Evolutionary conservation across 2,113 vertebrate species (phyloP).

Genomic region (Alectura lathami): DNA sequence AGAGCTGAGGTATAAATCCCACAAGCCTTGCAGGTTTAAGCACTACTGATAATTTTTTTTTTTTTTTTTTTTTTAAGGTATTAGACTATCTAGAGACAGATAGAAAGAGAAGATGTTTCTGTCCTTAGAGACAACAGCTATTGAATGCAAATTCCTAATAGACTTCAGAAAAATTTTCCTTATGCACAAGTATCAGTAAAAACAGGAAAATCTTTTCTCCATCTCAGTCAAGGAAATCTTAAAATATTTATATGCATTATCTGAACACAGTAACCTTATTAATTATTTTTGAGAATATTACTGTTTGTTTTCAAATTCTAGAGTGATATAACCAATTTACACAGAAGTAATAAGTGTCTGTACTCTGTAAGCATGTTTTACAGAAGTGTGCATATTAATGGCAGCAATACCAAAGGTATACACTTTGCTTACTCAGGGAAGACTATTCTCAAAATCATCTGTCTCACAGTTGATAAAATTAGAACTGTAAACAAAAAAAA

Average conservation of each 20-base stretch:
- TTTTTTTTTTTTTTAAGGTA: not conserved
- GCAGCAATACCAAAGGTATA: not conserved
- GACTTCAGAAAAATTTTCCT: not conserved
- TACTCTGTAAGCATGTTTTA: not conserved
- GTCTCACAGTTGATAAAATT: not conserved
- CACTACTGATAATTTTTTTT: not conserved
- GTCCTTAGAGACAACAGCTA: not conserved
- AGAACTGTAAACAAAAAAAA: not conserved
- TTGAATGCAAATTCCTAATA: not conserved
- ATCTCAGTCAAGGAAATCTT: not conserved
- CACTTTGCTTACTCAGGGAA: not conserved
- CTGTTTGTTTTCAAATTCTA: not conserved
- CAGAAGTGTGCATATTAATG: not conserved
- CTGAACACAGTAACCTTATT: not conserved
- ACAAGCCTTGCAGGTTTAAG: not conserved
- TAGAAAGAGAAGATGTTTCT: not conserved
- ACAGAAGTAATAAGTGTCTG: not conserved
- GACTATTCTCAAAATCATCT: not conserved
- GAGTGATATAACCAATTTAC: not conserved
- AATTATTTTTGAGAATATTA: not conserved
- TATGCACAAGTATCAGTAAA: not conserved
- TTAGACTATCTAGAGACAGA: not conserved
- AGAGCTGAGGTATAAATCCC: not conserved
- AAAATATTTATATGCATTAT: not conserved
- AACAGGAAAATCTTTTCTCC: not conserved